Percentiles rank a stretch among this genome's conserved stretches.
Evolutionary conservation across 2,797 vertebrate species (phyloP).

Genomic region (Meriones psammophilus): DNA sequence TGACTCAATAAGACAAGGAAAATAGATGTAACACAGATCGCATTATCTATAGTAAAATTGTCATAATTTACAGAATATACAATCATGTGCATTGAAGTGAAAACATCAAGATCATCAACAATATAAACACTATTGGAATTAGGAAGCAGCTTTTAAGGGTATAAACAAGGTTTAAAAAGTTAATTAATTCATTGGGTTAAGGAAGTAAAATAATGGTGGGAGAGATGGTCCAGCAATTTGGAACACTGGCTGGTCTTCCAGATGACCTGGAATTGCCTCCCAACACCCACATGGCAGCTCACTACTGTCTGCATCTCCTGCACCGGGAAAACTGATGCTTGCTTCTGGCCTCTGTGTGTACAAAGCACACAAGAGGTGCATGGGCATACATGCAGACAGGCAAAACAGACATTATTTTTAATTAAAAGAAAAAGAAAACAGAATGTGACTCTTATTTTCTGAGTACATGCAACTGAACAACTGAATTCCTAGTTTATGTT

Average conservation of each 20-base stretch:
- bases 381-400: not conserved
- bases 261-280: not conserved
- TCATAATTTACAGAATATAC: not conserved
- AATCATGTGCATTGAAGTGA: not conserved
- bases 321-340: not conserved
- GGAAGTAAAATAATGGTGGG: not conserved
- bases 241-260: not conserved
- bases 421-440: not conserved
- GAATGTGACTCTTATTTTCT: not conserved
- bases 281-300: not conserved
- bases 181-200: not conserved
- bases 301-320: too few relatives aligned
- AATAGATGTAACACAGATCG: not conserved
- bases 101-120: not conserved
- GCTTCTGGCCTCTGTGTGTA: not conserved
- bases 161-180: not conserved
- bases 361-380: not conserved
- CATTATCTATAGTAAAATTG: not conserved
- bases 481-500: not conserved
- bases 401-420: not conserved
- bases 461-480: not conserved
- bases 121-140: not conserved
- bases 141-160: too few relatives aligned
- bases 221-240: too few relatives aligned
- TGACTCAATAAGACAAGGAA: not conserved